These are phyloP conservation scores for Heterodera schachtii DNA, from an alignment of 1,140 invertebrate species.

Conservation along the genomic window DNA sequence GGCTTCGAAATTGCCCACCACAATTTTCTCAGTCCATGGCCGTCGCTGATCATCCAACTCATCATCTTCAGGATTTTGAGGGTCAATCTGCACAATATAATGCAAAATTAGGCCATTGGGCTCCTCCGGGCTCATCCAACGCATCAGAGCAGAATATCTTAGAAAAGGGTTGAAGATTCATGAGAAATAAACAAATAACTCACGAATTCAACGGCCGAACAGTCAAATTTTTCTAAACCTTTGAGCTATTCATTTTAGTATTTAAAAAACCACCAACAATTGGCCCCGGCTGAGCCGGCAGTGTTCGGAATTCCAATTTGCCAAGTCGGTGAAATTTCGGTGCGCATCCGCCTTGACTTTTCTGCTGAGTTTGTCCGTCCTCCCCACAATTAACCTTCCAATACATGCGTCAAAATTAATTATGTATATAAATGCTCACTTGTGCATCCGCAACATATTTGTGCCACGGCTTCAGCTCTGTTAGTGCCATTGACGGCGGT, in stretches of 20 bases:
- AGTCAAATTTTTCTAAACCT: constrained; percentile 48
- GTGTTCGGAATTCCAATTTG: constrained; percentile 20
- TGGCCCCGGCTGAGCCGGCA: constrained; percentile 13
- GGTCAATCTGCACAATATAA: constrained; percentile 40
- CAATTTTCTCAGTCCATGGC: constrained; percentile 53
- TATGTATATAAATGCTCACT: constrained; percentile 29
- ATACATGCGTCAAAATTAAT: too few species aligned
- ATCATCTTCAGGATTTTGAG: constrained; percentile 27
- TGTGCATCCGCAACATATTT: constrained; percentile 56
- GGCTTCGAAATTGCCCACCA: constrained; percentile 1
- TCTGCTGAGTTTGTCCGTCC: constrained; percentile 12
- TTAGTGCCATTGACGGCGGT: constrained; percentile 36
- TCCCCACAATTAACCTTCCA: constrained; percentile 51
- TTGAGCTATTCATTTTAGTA: constrained; percentile 42
- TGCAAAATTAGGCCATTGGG: constrained; percentile 58
- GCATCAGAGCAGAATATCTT: constrained; percentile 57
- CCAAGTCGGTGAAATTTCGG: constrained; percentile 43
- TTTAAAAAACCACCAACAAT: constrained; percentile 28
- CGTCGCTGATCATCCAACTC: constrained; percentile 15
- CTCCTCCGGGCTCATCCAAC: constrained; percentile 50
- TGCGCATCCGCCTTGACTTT: constrained; percentile 38
- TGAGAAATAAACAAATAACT: neutral
- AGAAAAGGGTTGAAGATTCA: neutral
- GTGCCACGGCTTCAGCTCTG: constrained; percentile 53
- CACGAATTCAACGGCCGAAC: constrained; percentile 52